phyloP scores from a whole-genome alignment of 2,888 invertebrate genomes.

The Coelogynopora nodosa region DNA sequence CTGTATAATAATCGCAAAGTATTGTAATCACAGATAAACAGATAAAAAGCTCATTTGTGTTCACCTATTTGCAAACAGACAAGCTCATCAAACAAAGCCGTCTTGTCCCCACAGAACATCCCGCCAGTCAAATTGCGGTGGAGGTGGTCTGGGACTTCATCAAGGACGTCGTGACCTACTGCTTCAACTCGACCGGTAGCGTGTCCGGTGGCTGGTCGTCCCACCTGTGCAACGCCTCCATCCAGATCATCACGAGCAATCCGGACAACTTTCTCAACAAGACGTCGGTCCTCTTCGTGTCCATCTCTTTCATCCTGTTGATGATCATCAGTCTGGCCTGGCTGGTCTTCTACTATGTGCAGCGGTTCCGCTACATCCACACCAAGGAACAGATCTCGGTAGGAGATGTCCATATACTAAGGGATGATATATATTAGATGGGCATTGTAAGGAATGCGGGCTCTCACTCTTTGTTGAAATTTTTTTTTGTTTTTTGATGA shows the following conservation, averaged over 20 bases:
- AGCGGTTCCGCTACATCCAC: conserved; percentile 85
- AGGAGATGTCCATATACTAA: conserved; percentile 53
- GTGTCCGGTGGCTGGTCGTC: neutral
- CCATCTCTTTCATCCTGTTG: conserved; percentile 86
- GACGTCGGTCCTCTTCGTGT: conserved; percentile 87
- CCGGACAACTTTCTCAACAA: conserved; percentile 40
- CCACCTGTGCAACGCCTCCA: conserved; percentile 32
- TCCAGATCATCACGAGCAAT: neutral
- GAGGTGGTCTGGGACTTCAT: conserved; percentile 11
- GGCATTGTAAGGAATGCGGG: too few relatives aligned
- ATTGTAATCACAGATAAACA: neutral
- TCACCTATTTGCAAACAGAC: too few relatives aligned
- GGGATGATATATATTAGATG: too few relatives aligned
- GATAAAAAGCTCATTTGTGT: too few relatives aligned
- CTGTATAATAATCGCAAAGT: neutral
- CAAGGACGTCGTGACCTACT: conserved; percentile 17
- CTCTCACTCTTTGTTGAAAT: too few relatives aligned
- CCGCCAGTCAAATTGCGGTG: neutral
- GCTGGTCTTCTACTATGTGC: conserved; percentile 92
- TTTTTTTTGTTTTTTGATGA: too few relatives aligned
- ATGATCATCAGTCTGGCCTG: conserved; percentile 91
- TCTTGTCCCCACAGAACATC: neutral
- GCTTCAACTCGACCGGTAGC: conserved; percentile 35
- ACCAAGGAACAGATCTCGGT: conserved; percentile 88
- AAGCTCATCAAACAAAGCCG: too few relatives aligned